Percentiles rank a stretch among this genome's conserved stretches.
These are phyloP conservation scores for Brachionus angularis DNA, from an alignment of 1,140 invertebrate species.

Conservation along the genomic window DNA sequence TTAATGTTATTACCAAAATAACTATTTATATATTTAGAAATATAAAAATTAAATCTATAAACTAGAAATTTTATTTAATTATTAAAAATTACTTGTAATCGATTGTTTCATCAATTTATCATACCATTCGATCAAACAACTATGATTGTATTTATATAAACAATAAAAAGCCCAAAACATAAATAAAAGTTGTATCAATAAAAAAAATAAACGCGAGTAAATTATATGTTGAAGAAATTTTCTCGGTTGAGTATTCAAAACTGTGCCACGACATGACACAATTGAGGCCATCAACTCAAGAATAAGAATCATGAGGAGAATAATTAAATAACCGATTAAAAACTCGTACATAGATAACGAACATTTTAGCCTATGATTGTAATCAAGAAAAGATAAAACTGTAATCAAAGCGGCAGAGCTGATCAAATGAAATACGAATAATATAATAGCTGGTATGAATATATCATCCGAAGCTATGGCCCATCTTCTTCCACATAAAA, in stretches of 20 bases:
- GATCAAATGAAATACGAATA: neutral
- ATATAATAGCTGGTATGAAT: neutral
- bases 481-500: neutral
- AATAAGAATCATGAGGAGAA: neutral
- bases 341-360: neutral
- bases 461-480: neutral
- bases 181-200: no score
- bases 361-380: neutral
- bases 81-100: no score
- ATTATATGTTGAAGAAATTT: neutral
- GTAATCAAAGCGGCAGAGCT: neutral
- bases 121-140: no score
- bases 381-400: neutral
- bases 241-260: neutral
- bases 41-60: no score
- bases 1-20: no score
- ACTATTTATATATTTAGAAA: no score
- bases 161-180: no score
- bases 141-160: no score
- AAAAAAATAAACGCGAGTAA: neutral
- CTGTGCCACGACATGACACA: neutral
- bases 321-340: neutral
- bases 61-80: no score
- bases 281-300: neutral
- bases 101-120: no score